Evolutionary conservation across 2,113 vertebrate genomes (phyloP).

Genomic region (Aphyosemion australe): DNA sequence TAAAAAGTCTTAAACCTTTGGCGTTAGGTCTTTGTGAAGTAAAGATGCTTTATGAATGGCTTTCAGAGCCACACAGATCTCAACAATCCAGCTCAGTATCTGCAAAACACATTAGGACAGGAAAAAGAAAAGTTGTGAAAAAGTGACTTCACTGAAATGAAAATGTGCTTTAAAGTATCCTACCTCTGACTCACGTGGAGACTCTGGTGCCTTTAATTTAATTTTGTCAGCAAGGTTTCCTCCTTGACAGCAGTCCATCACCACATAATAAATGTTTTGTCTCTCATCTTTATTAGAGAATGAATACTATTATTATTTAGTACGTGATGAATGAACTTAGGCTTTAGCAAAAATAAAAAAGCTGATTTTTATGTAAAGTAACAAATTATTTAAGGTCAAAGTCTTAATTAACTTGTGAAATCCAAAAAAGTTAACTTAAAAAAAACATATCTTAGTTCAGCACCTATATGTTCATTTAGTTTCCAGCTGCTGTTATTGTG

Average conservation of each 20-base stretch:
- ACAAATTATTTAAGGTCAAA: no score
- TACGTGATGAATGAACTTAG: no score
- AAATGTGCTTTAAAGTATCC: background rate
- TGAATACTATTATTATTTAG: no score
- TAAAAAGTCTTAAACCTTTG: slow-evolving; percentile 13
- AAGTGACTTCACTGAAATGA: background rate
- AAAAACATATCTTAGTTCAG: no score
- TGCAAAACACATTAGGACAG: background rate
- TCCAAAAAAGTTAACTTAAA: no score
- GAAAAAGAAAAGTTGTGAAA: background rate
- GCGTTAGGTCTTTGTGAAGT: slow-evolving; percentile 8
- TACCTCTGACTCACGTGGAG: slow-evolving; percentile 7
- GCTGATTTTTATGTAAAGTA: no score
- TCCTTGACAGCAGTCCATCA: slow-evolving; percentile 14
- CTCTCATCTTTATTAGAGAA: background rate
- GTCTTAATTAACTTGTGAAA: no score
- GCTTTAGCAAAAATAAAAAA: no score
- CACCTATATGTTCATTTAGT: no score
- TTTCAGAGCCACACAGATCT: slow-evolving; percentile 23
- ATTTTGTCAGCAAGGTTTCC: slow-evolving; percentile 3
- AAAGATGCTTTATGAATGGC: slow-evolving; percentile 12
- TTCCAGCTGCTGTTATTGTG: no score
- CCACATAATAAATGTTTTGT: background rate
- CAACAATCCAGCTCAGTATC: slow-evolving; percentile 15
- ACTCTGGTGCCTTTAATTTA: background rate